Conservation (phyloP, 2,888 invertebrate genomes). For the Torymus texanus region DNA sequence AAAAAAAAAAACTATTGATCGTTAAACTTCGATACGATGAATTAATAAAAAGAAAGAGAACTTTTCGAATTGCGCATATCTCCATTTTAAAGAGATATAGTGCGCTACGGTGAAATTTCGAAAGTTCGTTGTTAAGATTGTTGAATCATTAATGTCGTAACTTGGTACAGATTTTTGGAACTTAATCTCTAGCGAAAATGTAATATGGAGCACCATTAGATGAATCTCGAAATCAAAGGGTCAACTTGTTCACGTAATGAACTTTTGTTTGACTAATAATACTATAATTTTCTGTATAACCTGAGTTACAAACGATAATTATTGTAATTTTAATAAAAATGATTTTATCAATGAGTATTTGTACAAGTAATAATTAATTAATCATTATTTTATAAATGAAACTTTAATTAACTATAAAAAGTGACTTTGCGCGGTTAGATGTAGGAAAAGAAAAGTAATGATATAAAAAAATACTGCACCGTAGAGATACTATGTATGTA, state of each 20-base stretch:
- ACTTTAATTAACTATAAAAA: neutral
- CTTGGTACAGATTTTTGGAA: constrained; percentile 20
- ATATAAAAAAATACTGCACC: constrained; percentile 31
- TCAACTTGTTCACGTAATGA: neutral
- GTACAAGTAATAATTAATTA: no score
- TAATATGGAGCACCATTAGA: constrained; percentile 21
- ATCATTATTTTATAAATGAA: neutral
- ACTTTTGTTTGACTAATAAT: no score
- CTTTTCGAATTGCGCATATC: constrained; percentile 33
- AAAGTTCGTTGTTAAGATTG: constrained; percentile 44
- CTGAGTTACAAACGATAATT: neutral
- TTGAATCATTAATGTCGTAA: constrained; percentile 27
- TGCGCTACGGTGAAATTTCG: constrained; percentile 52
- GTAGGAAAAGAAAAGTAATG: constrained; percentile 13
- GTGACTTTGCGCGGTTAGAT: constrained; percentile 20
- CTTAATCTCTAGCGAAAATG: constrained; percentile 7
- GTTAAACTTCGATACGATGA: constrained; percentile 12
- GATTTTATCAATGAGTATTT: no score
- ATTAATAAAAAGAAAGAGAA: constrained; percentile 13
- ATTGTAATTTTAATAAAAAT: no score
- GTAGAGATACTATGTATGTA: constrained; percentile 30
- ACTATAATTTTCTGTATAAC: no score
- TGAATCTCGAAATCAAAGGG: constrained; percentile 20
- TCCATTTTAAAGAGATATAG: constrained; percentile 36
- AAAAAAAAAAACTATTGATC: constrained; percentile 24